A percentile compares a stretch with the other conserved stretches of the same genome.
phyloP scores from a whole-genome alignment of 1,140 invertebrate genomes.

The Cydia strobilella region DNA sequence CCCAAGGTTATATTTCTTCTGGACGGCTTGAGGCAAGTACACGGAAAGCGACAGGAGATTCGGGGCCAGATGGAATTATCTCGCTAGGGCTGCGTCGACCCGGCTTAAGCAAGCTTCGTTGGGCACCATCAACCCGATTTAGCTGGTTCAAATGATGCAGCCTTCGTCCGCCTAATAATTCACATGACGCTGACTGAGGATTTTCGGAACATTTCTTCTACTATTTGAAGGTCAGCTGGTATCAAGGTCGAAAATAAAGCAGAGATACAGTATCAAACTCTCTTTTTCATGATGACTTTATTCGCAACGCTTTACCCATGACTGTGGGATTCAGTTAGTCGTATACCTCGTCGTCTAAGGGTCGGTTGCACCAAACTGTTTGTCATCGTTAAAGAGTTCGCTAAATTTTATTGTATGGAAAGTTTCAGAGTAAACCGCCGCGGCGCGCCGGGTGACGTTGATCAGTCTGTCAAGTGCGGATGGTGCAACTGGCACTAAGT shows the following conservation, averaged over 20 bases:
- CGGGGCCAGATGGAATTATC: neutral
- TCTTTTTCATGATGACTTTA: no score
- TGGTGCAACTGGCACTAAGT: no score
- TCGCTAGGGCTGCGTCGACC: slow-evolving; percentile 6
- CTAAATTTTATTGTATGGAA: no score
- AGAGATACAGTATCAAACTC: neutral
- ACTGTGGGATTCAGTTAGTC: no score
- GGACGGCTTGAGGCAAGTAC: neutral
- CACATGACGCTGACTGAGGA: slow-evolving; percentile 7
- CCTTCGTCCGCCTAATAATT: neutral
- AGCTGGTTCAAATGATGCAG: slow-evolving; percentile 1
- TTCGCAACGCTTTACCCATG: no score
- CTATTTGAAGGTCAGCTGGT: neutral
- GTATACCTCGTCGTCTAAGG: no score
- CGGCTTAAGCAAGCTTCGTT: neutral
- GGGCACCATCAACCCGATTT: slow-evolving; percentile 15
- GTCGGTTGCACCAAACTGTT: no score
- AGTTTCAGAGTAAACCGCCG: no score
- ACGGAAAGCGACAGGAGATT: neutral
- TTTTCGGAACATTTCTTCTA: neutral
- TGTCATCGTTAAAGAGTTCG: no score
- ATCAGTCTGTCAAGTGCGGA: no score
- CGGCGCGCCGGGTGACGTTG: no score
- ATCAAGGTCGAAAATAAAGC: neutral
- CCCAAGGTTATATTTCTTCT: neutral